Conservation (phyloP, 35 echinoderm and acorn worm species). For the Lytechinus variegatus region DNA sequence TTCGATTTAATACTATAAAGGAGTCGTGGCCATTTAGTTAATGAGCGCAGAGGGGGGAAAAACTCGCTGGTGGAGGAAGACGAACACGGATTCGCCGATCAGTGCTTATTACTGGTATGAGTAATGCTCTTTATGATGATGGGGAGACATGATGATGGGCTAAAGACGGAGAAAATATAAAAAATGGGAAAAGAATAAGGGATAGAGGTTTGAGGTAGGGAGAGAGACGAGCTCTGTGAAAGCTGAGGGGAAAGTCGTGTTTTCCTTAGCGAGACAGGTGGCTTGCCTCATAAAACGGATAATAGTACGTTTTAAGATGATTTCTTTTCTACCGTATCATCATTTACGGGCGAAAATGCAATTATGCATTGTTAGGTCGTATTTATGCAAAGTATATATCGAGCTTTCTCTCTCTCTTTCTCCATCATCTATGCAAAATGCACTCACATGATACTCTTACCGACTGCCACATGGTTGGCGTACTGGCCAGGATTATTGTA, state of each 20-base stretch:
- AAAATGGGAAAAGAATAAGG: conserved; percentile 19
- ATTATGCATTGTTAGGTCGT: not conserved
- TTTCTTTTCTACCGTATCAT: not conserved
- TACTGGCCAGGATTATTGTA: not conserved
- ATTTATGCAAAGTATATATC: not conserved
- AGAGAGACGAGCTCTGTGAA: not conserved
- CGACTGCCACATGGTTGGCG: not conserved
- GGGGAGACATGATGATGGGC: not conserved
- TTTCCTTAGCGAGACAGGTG: not conserved
- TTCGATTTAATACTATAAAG: conserved; percentile 37
- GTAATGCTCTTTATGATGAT: conserved; percentile 39
- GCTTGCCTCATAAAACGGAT: not conserved
- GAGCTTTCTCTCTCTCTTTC: not conserved
- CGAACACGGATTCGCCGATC: not conserved
- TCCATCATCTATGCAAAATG: not conserved
- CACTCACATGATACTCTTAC: not conserved
- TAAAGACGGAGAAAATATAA: not conserved
- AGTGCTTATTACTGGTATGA: conserved; percentile 32
- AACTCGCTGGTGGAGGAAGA: not conserved
- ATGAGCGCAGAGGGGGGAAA: conserved; percentile 19
- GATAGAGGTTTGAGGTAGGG: not conserved
- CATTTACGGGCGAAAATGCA: conserved; percentile 6
- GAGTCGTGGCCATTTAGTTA: conserved; percentile 45
- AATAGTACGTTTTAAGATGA: conserved; percentile 14
- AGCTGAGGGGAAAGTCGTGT: not conserved